A percentile compares a stretch with the other conserved stretches of the same genome.
phyloP scores from a whole-genome alignment of 2,888 invertebrate species.

The Mythimna impura region DNA sequence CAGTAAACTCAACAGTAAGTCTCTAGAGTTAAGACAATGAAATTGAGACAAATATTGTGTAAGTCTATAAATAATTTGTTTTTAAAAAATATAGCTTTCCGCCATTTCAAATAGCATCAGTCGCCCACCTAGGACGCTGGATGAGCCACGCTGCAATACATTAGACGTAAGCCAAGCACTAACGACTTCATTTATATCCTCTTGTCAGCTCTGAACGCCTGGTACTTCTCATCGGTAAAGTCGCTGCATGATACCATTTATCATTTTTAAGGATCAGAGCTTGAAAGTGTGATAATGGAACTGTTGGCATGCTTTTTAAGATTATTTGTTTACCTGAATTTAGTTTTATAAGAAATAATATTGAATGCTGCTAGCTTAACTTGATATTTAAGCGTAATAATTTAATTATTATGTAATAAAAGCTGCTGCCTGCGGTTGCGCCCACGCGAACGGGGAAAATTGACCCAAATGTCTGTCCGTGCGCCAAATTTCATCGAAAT shows the following conservation, averaged over 20 bases:
- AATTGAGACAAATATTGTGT: no score
- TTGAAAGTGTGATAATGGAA: constrained; percentile 31
- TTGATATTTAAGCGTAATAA: not conserved
- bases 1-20: no score
- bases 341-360: not conserved
- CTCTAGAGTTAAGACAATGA: no score
- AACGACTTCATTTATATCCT: constrained; percentile 78
- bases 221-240: constrained; percentile 65
- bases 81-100: constrained; percentile 8
- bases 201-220: constrained; percentile 70
- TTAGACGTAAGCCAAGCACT: constrained; percentile 76
- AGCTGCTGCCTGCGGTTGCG: no score
- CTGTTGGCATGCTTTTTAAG: constrained; percentile 24
- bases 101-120: constrained; percentile 13
- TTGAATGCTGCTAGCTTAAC: not conserved
- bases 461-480: no score
- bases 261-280: constrained; percentile 53
- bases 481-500: no score
- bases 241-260: constrained; percentile 56
- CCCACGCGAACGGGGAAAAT: no score
- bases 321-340: not conserved
- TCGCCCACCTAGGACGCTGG: constrained; percentile 21
- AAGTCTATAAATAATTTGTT: no score
- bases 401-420: not conserved
- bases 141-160: constrained; percentile 66